phyloP scores from a whole-genome alignment of 2,888 invertebrate genomes.

The Acanthosepion pharaonis region DNA sequence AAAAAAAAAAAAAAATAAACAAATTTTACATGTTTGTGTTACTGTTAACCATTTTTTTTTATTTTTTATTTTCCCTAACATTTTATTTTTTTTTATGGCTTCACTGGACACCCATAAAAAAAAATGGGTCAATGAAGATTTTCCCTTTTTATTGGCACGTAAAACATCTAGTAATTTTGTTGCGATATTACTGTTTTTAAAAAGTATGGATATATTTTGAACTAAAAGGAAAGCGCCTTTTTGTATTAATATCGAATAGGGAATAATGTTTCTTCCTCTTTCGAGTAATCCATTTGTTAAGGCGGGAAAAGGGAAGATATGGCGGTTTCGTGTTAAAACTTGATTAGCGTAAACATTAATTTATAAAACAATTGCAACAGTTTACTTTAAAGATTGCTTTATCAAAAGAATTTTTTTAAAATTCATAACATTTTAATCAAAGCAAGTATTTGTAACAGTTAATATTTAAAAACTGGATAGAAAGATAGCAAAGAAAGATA shows the following conservation, averaged over 20 bases:
- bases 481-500: too few relatives aligned
- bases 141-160: neutral
- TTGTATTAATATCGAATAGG: neutral
- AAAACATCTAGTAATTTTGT: neutral
- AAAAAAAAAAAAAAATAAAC: neutral
- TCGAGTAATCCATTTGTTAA: too few relatives aligned
- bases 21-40: neutral
- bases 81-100: neutral
- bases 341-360: neutral
- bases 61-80: too few relatives aligned
- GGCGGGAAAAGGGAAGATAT: neutral
- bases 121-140: neutral
- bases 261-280: neutral
- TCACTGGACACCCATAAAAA: neutral
- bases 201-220: neutral
- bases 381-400: neutral
- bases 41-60: too few relatives aligned
- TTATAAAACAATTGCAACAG: neutral
- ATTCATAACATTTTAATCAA: too few relatives aligned
- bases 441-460: too few relatives aligned
- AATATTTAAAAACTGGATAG: too few relatives aligned
- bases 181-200: neutral
- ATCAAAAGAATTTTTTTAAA: too few relatives aligned
- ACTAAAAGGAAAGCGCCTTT: neutral
- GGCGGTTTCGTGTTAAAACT: neutral